A percentile compares a stretch with the other conserved stretches of the same genome.
phyloP scores from a whole-genome alignment of 2,888 invertebrate genomes.

The Ischnura elegans region DNA sequence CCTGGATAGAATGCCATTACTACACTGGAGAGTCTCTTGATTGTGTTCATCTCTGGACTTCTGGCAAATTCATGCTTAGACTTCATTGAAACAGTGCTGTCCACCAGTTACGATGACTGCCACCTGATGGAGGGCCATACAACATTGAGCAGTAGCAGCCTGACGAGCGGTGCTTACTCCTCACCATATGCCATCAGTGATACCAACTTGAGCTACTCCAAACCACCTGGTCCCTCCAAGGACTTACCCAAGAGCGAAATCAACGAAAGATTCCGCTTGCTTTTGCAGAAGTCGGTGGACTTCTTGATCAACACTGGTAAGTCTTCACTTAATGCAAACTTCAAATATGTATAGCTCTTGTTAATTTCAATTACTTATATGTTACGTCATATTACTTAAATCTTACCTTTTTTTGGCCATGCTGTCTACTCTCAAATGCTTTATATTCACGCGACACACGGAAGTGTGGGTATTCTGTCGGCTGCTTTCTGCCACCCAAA shows the following conservation, averaged over 20 bases:
- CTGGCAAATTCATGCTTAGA: no score
- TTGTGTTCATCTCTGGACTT: no score
- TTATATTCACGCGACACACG: no score
- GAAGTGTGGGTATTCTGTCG: no score
- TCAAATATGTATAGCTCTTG: no score
- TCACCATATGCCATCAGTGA: conserved; percentile 27
- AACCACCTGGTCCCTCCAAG: conserved; percentile 51
- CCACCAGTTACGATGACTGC: conserved; percentile 76
- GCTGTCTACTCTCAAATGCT: no score
- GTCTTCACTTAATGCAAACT: background rate
- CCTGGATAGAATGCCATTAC: no score
- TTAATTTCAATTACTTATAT: no score
- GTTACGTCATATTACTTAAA: no score
- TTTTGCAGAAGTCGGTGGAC: conserved; percentile 79
- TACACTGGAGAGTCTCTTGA: no score
- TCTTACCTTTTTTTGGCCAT: no score
- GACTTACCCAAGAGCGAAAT: conserved; percentile 77
- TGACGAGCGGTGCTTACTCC: conserved; percentile 30
- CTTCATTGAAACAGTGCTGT: conserved; percentile 73
- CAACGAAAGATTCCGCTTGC: conserved; percentile 80
- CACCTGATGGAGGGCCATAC: conserved; percentile 76
- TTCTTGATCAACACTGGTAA: conserved; percentile 78
- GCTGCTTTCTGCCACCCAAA: no score
- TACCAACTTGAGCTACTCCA: background rate
- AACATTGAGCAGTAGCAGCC: conserved; percentile 73